phyloP scores from a whole-genome alignment of 2,888 invertebrate genomes.

The Dryobota labecula region DNA sequence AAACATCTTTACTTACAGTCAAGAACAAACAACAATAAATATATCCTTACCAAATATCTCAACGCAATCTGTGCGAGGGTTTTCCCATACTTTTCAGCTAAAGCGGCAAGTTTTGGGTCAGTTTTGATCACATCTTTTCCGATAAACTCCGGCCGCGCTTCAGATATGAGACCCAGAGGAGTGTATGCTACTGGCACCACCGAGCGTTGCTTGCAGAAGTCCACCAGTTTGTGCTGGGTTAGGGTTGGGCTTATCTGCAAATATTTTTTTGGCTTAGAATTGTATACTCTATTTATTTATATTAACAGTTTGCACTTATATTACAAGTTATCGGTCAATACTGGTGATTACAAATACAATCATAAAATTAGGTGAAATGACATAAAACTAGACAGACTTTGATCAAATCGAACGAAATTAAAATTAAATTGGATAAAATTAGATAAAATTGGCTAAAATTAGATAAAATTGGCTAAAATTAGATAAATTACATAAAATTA shows the following conservation, averaged over 20 bases:
- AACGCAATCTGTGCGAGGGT: constrained; percentile 92
- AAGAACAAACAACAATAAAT: not conserved
- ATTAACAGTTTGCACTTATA: too few species aligned
- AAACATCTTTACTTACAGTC: too few species aligned
- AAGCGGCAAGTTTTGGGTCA: constrained; percentile 88
- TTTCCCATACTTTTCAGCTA: constrained; percentile 92
- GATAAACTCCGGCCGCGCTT: constrained; percentile 85
- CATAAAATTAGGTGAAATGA: too few species aligned
- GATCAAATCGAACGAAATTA: too few species aligned
- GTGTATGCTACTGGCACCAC: constrained; percentile 94
- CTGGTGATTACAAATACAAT: too few species aligned
- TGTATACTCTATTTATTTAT: too few species aligned
- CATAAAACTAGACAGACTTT: too few species aligned
- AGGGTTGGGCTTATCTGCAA: constrained; percentile 92
- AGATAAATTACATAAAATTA: too few species aligned
- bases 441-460: too few species aligned
- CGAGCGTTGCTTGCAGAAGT: constrained; percentile 92
- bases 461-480: too few species aligned
- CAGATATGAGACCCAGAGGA: constrained; percentile 91
- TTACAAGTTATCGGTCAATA: too few species aligned
- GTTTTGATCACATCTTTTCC: constrained; percentile 90
- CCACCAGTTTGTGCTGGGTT: constrained; percentile 92
- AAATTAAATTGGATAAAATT: too few species aligned
- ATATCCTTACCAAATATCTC: constrained; percentile 91
- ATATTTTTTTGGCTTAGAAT: not conserved